Evolutionary conservation across 2,888 invertebrate genomes (phyloP).

Genomic region (Tigriopus californicus): DNA sequence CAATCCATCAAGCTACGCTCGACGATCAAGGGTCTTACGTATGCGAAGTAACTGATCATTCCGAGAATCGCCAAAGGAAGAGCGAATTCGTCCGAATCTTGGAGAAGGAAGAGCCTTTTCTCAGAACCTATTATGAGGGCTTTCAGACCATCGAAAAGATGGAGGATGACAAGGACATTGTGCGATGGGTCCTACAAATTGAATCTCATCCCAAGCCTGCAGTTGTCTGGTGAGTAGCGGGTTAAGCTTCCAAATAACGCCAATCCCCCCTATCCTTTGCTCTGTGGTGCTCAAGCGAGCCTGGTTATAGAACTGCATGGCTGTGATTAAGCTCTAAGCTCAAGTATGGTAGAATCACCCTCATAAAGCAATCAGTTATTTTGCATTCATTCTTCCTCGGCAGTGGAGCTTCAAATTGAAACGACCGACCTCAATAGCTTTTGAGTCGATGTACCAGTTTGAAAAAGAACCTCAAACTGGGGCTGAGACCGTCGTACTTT

Average conservation of each 20-base stretch:
- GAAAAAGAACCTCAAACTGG: too few species aligned
- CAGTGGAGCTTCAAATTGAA: too few species aligned
- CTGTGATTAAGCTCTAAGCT: too few species aligned
- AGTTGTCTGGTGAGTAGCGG: neutral
- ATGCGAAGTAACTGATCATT: conserved; percentile 13
- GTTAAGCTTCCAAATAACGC: neutral
- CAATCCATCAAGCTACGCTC: neutral
- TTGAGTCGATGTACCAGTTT: too few species aligned
- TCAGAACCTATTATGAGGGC: conserved; percentile 1
- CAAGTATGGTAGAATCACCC: too few species aligned
- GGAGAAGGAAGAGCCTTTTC: neutral
- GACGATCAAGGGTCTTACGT: conserved; percentile 14
- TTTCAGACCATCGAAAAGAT: conserved; percentile 1
- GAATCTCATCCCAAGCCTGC: conserved; percentile 3
- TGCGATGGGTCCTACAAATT: conserved; percentile 12
- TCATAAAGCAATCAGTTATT: too few species aligned
- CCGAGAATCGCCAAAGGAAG: conserved; percentile 2
- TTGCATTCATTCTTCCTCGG: too few species aligned
- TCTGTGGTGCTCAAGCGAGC: neutral
- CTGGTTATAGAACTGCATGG: too few species aligned
- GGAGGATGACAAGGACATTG: neutral
- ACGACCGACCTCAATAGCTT: too few species aligned
- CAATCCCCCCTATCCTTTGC: neutral
- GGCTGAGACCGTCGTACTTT: too few species aligned
- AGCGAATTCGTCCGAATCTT: conserved; percentile 7